These are phyloP conservation scores for Apantesis nais DNA, from an alignment of 2,888 invertebrate genomes.

Conservation along the genomic window DNA sequence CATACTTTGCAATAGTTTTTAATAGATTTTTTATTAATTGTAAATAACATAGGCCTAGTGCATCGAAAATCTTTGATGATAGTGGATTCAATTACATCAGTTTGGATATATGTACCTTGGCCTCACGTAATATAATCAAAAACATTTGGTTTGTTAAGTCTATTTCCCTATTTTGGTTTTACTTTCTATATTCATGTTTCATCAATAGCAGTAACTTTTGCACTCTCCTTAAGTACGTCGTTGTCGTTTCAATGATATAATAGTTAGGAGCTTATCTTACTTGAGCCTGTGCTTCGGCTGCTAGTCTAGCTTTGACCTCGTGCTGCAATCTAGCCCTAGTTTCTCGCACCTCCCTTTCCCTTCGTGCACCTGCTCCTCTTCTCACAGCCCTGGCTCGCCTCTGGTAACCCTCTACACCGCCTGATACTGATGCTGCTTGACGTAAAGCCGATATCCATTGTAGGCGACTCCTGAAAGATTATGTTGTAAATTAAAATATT, in stretches of 20 bases:
- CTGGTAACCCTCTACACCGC: constrained; percentile 89
- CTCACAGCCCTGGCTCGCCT: constrained; percentile 83
- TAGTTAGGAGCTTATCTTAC: constrained; percentile 56
- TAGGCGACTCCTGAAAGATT: constrained; percentile 84
- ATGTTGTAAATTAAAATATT: background rate
- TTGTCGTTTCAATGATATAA: background rate
- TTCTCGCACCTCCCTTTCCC: constrained; percentile 86
- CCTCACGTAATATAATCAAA: too few species aligned
- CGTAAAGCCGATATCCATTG: constrained; percentile 92
- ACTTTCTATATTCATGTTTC: background rate
- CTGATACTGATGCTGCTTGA: constrained; percentile 89
- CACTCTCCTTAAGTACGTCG: background rate
- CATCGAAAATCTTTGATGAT: too few species aligned
- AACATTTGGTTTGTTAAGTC: too few species aligned
- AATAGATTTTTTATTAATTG: too few species aligned
- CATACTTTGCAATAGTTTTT: too few species aligned
- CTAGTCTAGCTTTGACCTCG: constrained; percentile 87
- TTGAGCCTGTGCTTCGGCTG: constrained; percentile 85
- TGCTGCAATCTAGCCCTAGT: constrained; percentile 87
- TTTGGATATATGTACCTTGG: too few species aligned
- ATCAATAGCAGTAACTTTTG: background rate
- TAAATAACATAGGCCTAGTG: too few species aligned
- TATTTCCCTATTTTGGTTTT: background rate
- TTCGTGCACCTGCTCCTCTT: constrained; percentile 81
- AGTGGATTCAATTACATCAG: too few species aligned